phyloP scores from a whole-genome alignment of 2,113 vertebrate species.

The Takifugu bimaculatus region DNA sequence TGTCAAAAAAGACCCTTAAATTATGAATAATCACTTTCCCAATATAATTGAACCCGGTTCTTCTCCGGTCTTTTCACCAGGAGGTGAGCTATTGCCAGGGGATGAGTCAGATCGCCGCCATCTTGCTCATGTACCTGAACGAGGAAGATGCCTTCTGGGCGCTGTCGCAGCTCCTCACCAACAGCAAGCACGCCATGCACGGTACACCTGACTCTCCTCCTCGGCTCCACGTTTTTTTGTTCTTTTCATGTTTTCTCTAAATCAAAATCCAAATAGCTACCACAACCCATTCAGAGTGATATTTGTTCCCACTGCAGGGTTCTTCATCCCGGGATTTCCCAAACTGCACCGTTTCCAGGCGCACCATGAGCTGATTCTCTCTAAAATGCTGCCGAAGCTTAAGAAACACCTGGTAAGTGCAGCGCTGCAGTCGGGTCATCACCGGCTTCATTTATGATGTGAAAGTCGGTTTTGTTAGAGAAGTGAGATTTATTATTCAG shows the following conservation, averaged over 20 bases:
- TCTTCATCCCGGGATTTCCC: slow-evolving; percentile 91
- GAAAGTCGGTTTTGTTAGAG: not conserved
- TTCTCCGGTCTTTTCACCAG: slow-evolving; percentile 61
- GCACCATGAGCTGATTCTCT: slow-evolving; percentile 88
- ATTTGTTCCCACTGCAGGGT: slow-evolving; percentile 59
- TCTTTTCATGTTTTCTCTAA: not conserved
- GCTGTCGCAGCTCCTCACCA: slow-evolving; percentile 83
- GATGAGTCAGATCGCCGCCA: slow-evolving; percentile 87
- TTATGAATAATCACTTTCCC: slow-evolving; percentile 37
- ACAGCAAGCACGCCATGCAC: slow-evolving; percentile 83
- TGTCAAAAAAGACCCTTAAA: slow-evolving; percentile 22
- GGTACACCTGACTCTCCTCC: slow-evolving; percentile 64
- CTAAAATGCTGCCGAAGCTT: slow-evolving; percentile 85
- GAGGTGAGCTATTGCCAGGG: slow-evolving; percentile 94
- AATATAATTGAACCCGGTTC: slow-evolving; percentile 17
- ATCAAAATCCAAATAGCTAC: not conserved
- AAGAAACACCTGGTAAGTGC: slow-evolving; percentile 84
- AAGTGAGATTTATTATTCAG: slow-evolving; percentile 6
- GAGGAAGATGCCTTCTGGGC: slow-evolving; percentile 92
- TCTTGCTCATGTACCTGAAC: slow-evolving; percentile 86
- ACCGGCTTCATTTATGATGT: not conserved
- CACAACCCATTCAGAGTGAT: not conserved
- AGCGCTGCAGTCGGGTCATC: not conserved
- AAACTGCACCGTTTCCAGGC: slow-evolving; percentile 88
- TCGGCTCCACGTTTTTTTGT: too few species aligned